phyloP scores from a whole-genome alignment of 2,113 vertebrate genomes.

The Larimichthys crocea region DNA sequence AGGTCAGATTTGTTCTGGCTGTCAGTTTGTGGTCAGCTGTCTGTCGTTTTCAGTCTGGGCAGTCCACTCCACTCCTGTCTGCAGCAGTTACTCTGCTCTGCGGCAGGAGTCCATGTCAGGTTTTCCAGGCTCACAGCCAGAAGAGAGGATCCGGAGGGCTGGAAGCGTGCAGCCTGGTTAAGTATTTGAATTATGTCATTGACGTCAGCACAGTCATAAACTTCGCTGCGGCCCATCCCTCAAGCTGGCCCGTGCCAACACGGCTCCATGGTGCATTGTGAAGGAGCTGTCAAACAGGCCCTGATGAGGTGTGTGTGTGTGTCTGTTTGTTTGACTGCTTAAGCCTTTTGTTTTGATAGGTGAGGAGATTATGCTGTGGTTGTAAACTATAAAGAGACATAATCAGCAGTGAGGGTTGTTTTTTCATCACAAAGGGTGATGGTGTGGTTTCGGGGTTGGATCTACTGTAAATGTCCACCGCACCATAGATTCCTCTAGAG shows the following conservation, averaged over 20 bases:
- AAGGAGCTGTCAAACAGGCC: slow-evolving; percentile 81
- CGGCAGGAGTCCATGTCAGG: slow-evolving; percentile 80
- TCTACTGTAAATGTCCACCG: neutral
- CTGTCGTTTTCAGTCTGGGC: slow-evolving; percentile 18
- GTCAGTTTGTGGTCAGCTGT: too few species aligned
- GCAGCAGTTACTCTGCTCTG: slow-evolving; percentile 76
- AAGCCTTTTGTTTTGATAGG: slow-evolving; percentile 69
- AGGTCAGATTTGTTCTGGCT: too few species aligned
- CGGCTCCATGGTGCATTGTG: slow-evolving; percentile 88
- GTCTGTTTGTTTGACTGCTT: slow-evolving; percentile 13
- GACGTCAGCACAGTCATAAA: slow-evolving; percentile 99
- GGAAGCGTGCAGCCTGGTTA: slow-evolving; percentile 93
- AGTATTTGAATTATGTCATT: slow-evolving; percentile 99
- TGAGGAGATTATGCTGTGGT: slow-evolving; percentile 31
- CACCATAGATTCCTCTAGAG: neutral
- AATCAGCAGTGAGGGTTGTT: slow-evolving; percentile 27
- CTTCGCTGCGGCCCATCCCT: slow-evolving; percentile 92
- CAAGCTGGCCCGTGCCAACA: slow-evolving; percentile 88
- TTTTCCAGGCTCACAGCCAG: slow-evolving; percentile 83
- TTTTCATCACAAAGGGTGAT: slow-evolving; percentile 36
- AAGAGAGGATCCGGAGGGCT: slow-evolving; percentile 85
- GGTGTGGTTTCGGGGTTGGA: slow-evolving; percentile 52
- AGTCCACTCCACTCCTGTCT: slow-evolving; percentile 36
- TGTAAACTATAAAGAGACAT: slow-evolving; percentile 51
- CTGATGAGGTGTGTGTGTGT: slow-evolving; percentile 57